phyloP scores from a whole-genome alignment of 2,113 vertebrate species.

The Neogale vison region DNA sequence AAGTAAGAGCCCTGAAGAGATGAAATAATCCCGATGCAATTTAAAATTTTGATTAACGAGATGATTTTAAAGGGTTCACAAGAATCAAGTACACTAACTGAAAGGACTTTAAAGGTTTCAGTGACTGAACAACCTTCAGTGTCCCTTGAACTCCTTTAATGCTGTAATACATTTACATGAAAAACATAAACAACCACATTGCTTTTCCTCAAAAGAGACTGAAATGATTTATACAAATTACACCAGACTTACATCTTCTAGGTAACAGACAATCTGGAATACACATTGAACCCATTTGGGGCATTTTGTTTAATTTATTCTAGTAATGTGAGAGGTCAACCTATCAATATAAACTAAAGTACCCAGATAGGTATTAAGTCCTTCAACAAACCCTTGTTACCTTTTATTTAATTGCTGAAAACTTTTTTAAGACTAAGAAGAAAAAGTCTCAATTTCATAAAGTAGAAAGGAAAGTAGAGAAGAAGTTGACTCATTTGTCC shows the following conservation, averaged over 20 bases:
- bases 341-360: neutral
- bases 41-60: conserved; percentile 27
- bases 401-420: neutral
- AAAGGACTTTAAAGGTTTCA: conserved; percentile 21
- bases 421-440: neutral
- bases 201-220: conserved; percentile 35
- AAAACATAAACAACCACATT: conserved; percentile 40
- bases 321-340: conserved; percentile 29
- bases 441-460: conserved; percentile 7
- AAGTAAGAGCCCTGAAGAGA: conserved; percentile 10
- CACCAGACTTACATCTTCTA: conserved; percentile 36
- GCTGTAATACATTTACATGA: conserved; percentile 7
- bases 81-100: neutral
- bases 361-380: neutral
- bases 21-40: conserved; percentile 45
- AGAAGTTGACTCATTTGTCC: conserved; percentile 19
- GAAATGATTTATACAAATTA: conserved; percentile 54
- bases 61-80: conserved; percentile 19
- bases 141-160: neutral
- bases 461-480: conserved; percentile 53
- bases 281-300: conserved; percentile 30
- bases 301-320: conserved; percentile 38
- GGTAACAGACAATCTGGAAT: conserved; percentile 57
- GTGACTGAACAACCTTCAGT: neutral
- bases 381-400: neutral